A percentile compares a stretch with the other conserved stretches of the same genome.
phyloP scores from a whole-genome alignment of 2,113 vertebrate genomes.

The Odocoileus hemionus region DNA sequence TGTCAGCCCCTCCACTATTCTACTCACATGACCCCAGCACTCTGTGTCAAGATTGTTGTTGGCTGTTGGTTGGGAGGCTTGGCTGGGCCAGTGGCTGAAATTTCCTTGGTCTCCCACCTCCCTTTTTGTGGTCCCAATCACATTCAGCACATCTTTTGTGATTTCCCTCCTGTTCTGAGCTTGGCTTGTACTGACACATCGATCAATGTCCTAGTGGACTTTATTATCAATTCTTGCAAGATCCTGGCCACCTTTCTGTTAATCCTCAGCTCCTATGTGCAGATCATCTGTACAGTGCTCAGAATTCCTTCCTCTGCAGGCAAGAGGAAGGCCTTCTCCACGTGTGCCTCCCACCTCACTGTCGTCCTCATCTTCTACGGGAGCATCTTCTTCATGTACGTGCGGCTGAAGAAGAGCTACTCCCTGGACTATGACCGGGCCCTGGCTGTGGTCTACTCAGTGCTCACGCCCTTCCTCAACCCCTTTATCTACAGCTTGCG shows the following conservation, averaged over 20 bases:
- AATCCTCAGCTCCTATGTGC: slow-evolving; percentile 67
- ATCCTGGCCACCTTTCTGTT: slow-evolving; percentile 75
- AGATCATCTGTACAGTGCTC: slow-evolving; percentile 53
- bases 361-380: slow-evolving; percentile 74
- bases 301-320: neutral
- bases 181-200: slow-evolving; percentile 68
- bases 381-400: slow-evolving; percentile 74
- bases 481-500: slow-evolving; percentile 73
- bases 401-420: slow-evolving; percentile 75
- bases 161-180: slow-evolving; percentile 61
- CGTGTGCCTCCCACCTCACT: slow-evolving; percentile 72
- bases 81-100: slow-evolving; percentile 61
- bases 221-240: slow-evolving; percentile 71
- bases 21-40: slow-evolving; percentile 28
- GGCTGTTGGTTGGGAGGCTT: slow-evolving; percentile 65
- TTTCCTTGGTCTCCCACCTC: slow-evolving; percentile 66
- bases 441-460: slow-evolving; percentile 77
- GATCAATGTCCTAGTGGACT: slow-evolving; percentile 57
- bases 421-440: slow-evolving; percentile 60
- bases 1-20: slow-evolving; percentile 62
- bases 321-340: slow-evolving; percentile 75
- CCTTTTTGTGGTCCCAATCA: slow-evolving; percentile 63
- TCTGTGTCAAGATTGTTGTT: slow-evolving; percentile 61
- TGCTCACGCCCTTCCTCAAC: slow-evolving; percentile 75
- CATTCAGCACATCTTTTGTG: slow-evolving; percentile 69